These are phyloP conservation scores for Drosophila villosipedis DNA, from an alignment of 2,888 invertebrate genomes.

Conservation along the genomic window DNA sequence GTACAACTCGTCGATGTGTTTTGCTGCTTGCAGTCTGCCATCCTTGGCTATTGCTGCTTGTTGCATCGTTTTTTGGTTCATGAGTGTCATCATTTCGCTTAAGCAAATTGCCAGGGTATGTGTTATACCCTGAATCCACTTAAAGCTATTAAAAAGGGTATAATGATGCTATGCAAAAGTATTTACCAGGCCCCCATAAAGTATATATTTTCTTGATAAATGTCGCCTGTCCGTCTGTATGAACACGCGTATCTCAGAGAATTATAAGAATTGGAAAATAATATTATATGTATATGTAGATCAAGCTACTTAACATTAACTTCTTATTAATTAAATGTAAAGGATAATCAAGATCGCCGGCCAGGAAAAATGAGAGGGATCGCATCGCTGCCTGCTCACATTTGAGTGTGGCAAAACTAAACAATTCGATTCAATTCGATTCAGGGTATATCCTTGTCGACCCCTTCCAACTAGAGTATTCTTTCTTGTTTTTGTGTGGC, in stretches of 20 bases:
- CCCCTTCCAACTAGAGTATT: background rate
- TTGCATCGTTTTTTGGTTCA: slow-evolving; percentile 58
- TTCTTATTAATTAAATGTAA: background rate
- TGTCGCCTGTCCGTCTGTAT: background rate
- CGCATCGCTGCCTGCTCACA: no score
- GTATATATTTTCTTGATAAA: background rate
- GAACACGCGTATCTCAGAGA: background rate
- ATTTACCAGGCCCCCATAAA: background rate
- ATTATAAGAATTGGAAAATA: background rate
- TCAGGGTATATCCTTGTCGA: background rate
- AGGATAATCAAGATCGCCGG: background rate
- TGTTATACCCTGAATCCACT: background rate
- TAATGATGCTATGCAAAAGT: background rate
- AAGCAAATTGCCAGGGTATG: slow-evolving; percentile 71
- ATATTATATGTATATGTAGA: background rate
- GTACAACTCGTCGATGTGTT: slow-evolving; percentile 10
- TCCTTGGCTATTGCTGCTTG: slow-evolving; percentile 37
- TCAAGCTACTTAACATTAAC: background rate
- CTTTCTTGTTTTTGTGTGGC: slow-evolving; percentile 21
- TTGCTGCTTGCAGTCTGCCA: slow-evolving; percentile 19
- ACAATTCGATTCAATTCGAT: background rate
- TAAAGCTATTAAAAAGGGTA: background rate
- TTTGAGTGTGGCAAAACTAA: no score
- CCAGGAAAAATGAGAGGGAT: no score
- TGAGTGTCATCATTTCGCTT: slow-evolving; percentile 70